Conservation (phyloP, 2,113 vertebrate genomes). For the Spilogale gracilis region DNA sequence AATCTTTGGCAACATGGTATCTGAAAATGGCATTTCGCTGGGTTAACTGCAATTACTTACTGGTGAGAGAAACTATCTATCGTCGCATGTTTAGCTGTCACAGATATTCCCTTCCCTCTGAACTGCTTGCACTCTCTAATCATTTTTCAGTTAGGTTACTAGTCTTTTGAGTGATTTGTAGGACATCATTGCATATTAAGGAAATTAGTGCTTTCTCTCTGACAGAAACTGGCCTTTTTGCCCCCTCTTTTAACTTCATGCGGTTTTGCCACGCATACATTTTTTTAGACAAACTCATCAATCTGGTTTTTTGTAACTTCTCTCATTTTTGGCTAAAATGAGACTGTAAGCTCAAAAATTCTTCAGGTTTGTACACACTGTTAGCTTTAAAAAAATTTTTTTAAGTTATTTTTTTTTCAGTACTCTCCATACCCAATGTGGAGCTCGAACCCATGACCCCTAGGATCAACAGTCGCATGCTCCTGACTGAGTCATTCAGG, state of each 20-base stretch:
- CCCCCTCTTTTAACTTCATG: neutral
- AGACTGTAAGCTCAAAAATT: neutral
- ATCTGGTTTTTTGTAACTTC: neutral
- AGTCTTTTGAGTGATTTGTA: neutral
- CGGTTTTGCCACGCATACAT: neutral
- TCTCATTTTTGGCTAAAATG: neutral
- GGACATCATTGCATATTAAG: neutral
- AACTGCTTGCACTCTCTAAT: neutral
- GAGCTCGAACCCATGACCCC: neutral
- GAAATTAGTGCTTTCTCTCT: neutral
- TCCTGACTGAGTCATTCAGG: neutral
- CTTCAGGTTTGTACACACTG: neutral
- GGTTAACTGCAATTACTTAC: too few relatives aligned
- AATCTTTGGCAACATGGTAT: neutral
- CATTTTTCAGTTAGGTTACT: neutral
- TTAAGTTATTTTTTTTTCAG: neutral
- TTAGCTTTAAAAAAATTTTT: neutral
- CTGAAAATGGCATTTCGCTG: neutral
- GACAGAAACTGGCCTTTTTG: neutral
- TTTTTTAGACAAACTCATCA: neutral
- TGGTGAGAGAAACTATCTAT: neutral
- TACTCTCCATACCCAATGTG: neutral
- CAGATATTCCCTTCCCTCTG: neutral
- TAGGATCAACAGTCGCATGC: neutral
- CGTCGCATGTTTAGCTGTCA: accelerated